Evolutionary conservation across 2,888 invertebrate species (phyloP).

Genomic region (Hypena proboscidalis): DNA sequence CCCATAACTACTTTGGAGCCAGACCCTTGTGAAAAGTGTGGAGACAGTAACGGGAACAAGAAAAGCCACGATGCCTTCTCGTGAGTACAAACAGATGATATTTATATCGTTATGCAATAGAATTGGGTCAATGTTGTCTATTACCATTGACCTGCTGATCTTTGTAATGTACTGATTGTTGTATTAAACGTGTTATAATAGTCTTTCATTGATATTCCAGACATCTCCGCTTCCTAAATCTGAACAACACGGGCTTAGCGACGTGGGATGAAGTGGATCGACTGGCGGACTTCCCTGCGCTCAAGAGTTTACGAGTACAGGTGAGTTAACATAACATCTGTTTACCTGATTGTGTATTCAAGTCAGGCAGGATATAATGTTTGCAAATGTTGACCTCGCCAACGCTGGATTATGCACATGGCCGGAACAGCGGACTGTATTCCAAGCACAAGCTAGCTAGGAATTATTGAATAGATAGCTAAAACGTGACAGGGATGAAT

Average conservation of each 20-base stretch:
- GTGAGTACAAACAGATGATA: conserved; percentile 61
- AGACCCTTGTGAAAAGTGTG: conserved; percentile 86
- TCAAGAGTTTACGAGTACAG: conserved; percentile 94
- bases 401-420: conserved; percentile 46
- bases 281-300: conserved; percentile 91
- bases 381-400: conserved; percentile 50
- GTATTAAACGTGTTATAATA: conserved; percentile 36
- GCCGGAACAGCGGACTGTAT: conserved; percentile 46
- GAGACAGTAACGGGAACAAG: conserved; percentile 73
- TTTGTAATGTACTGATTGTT: conserved; percentile 44
- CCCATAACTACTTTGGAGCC: conserved; percentile 88
- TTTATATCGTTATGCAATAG: conserved; percentile 20
- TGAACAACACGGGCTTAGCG: conserved; percentile 92
- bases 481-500: conserved; percentile 11
- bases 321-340: conserved; percentile 69
- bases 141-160: conserved; percentile 72
- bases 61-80: conserved; percentile 87
- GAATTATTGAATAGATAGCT: conserved; percentile 26
- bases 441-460: conserved; percentile 26
- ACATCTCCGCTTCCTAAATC: conserved; percentile 91
- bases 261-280: conserved; percentile 96
- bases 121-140: conserved; percentile 51
- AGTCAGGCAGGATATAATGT: conserved; percentile 22
- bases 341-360: conserved; percentile 32
- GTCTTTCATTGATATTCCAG: conserved; percentile 72